Evolutionary conservation across 1,140 invertebrate genomes (phyloP).

Genomic region (Ceratosolen fusciceps): DNA sequence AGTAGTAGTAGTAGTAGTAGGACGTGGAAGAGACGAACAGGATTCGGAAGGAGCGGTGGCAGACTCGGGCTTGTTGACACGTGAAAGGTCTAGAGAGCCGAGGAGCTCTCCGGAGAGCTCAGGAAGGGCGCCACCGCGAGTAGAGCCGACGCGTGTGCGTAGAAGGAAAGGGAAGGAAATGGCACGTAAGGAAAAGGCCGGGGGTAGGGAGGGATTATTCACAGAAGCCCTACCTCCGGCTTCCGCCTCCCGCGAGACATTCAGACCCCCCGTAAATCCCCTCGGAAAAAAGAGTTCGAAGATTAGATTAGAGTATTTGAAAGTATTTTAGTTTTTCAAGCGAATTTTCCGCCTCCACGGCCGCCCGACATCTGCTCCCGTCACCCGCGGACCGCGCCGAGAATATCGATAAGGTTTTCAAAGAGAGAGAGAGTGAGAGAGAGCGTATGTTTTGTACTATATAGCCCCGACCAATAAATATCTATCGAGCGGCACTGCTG

Average conservation of each 20-base stretch:
- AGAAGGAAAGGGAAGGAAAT: slow-evolving; percentile 34
- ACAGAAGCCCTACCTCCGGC: slow-evolving; percentile 20
- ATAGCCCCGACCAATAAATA: neutral
- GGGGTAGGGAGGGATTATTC: slow-evolving; percentile 35
- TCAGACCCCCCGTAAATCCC: neutral
- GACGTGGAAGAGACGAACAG: neutral
- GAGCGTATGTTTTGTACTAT: neutral
- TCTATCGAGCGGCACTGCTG: neutral
- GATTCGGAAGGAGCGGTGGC: slow-evolving; percentile 10
- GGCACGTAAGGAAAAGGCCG: slow-evolving; percentile 9
- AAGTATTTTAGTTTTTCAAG: slow-evolving; percentile 34
- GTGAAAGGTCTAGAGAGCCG: slow-evolving; percentile 35
- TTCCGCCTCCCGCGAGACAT: neutral
- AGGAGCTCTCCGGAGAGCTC: neutral
- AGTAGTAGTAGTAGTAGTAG: neutral
- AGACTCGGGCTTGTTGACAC: slow-evolving; percentile 20
- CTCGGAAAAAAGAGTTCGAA: neutral
- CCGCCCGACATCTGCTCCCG: neutral
- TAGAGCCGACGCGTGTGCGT: slow-evolving; percentile 30
- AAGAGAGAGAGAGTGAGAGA: too few relatives aligned
- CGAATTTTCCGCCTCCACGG: slow-evolving; percentile 17
- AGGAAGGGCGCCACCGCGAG: slow-evolving; percentile 14
- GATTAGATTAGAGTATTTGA: slow-evolving; percentile 34
- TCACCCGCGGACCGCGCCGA: neutral
- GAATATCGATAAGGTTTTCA: slow-evolving; percentile 13